Conservation (phyloP, 2,113 vertebrate species). For the Erinaceus europaeus region DNA sequence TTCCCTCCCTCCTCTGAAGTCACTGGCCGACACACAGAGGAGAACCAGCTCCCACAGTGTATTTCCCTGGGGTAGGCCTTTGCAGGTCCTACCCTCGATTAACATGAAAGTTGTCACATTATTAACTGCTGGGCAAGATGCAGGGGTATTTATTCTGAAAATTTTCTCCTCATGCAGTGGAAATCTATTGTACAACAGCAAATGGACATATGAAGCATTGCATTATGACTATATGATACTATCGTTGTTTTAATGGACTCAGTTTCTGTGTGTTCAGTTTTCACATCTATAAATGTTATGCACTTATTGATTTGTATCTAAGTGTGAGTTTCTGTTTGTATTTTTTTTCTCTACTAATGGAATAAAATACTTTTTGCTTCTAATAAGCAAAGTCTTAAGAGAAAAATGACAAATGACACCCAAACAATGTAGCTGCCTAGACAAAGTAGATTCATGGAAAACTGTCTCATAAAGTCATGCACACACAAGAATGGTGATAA, state of each 20-base stretch:
- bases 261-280: neutral
- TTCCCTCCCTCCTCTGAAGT: too few species aligned
- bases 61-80: too few species aligned
- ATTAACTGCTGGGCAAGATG: neutral
- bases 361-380: neutral
- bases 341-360: neutral
- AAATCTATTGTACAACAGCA: neutral
- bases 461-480: slow-evolving; percentile 1
- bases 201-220: neutral
- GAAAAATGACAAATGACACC: neutral
- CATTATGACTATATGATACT: neutral
- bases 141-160: neutral
- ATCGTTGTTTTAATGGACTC: neutral
- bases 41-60: too few species aligned
- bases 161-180: neutral
- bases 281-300: neutral
- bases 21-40: too few species aligned
- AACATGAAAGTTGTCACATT: neutral
- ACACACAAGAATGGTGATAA: neutral
- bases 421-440: neutral
- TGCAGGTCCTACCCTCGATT: neutral
- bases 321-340: neutral
- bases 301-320: fast-evolving
- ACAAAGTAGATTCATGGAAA: neutral
- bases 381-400: neutral